These are phyloP conservation scores for Synanthedon andrenaeformis DNA, from an alignment of 2,888 invertebrate genomes.

Conservation along the genomic window DNA sequence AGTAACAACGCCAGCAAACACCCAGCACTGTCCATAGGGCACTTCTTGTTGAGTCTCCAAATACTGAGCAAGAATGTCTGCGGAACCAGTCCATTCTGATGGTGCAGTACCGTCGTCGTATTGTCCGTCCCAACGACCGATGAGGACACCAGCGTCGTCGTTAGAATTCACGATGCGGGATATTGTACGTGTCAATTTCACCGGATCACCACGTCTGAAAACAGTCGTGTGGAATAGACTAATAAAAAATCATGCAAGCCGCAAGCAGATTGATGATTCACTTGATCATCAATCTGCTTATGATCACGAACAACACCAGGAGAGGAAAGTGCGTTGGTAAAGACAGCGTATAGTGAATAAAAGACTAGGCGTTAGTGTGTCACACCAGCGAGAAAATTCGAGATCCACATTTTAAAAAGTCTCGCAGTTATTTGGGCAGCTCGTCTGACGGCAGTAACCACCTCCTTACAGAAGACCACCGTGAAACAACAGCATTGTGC, in stretches of 20 bases:
- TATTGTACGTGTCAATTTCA: conserved; percentile 76
- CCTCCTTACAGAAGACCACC: no score
- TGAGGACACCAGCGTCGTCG: conserved; percentile 78
- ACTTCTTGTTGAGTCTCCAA: conserved; percentile 74
- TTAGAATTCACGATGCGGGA: conserved; percentile 82
- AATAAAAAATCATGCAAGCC: no score
- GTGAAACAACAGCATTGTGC: no score
- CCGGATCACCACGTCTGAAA: conserved; percentile 75
- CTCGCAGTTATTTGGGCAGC: no score
- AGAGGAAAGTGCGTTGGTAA: background rate
- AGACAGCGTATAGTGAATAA: no score
- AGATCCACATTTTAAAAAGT: no score
- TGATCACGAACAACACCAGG: background rate
- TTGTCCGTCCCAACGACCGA: conserved; percentile 80
- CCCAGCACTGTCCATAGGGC: conserved; percentile 89
- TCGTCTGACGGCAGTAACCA: no score
- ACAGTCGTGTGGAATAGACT: background rate
- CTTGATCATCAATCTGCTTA: no score
- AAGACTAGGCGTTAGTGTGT: no score
- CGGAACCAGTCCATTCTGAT: conserved; percentile 84
- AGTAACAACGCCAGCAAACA: conserved; percentile 85
- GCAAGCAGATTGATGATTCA: no score
- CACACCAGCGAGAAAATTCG: no score
- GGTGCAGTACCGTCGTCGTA: conserved; percentile 82
- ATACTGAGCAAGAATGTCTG: conserved; percentile 81